Base-by-base conservation (phyloP, 2,113 vertebrate genomes). In the Macaca mulatta region DNA sequence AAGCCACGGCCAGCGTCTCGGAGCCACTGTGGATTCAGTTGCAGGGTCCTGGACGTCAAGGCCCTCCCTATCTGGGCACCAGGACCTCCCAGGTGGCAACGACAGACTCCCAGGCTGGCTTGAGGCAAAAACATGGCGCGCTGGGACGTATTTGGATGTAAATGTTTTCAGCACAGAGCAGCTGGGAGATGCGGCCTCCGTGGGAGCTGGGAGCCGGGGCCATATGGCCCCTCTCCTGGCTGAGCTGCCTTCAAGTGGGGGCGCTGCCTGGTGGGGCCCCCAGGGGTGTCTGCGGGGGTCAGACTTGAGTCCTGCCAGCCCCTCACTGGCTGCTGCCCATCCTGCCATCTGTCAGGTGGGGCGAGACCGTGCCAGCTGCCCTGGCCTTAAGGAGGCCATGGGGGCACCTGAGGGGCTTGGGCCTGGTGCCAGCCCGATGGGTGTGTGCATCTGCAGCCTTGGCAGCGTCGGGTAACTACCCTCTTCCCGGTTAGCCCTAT, bases 91-190 rank as follows among this genome's bases (percentile, higher is more conserved):
- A 87, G 91, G 88, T 80, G 88, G 97, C 27, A 14, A 93, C 75
- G 90, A 85, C 78, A 90, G 94, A 92, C 61, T 57, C 89, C 83
- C 55, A 30, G 94, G 77, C 90, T 87, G 88, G 90, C 94, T 96
- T 2, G 61, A 93, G 96, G 94, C 95, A 92, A 85, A 93, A 96
- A 82, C 43, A 83, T 25, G 57, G 80, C 40, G 22, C 38, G 40
- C 14, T 8, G 77, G 95, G 88, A 93, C 32, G 5, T 81, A 38
- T 88, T 93, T 61, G 94, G 75, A 89, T 97, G 93, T 98, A 95
- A 98, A 95, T 96, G 89, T 98, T 97, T 97, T 85, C 96, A 83
- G 88, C 97, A 0, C 8, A 61, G 95, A 93, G 94, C 55, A 94
- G 92, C 95, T 94, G 98, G 96, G 92, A 67, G 97, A 35, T 32